Evolutionary conservation across 2,888 invertebrate species (phyloP).

Genomic region (Leucoptera coffeella): DNA sequence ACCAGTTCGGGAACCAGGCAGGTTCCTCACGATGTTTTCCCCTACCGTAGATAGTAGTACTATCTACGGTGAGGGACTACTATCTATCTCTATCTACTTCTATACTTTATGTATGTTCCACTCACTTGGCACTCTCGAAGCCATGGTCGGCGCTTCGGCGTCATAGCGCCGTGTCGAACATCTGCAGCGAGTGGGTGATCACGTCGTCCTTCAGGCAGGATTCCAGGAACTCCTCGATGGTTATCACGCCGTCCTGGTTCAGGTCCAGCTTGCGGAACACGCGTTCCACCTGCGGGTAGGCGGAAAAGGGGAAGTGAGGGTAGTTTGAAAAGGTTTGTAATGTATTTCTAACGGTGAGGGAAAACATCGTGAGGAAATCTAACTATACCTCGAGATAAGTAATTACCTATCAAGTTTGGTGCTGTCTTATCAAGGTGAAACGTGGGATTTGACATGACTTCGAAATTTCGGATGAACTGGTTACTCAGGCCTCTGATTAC

Average conservation of each 20-base stretch:
- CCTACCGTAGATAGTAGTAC: too few relatives aligned
- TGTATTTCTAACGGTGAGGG: too few relatives aligned
- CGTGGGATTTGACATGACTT: too few relatives aligned
- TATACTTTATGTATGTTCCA: too few relatives aligned
- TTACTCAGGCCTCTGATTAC: too few relatives aligned
- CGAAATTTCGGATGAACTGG: too few relatives aligned
- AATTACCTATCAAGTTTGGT: too few relatives aligned
- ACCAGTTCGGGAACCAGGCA: too few relatives aligned
- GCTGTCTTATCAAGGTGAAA: too few relatives aligned
- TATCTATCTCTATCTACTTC: too few relatives aligned
- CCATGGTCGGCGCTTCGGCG: constrained; percentile 16
- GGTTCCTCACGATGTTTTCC: not conserved
- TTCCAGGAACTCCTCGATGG: constrained; percentile 92
- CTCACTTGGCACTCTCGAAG: too few relatives aligned
- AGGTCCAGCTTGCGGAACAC: constrained; percentile 87
- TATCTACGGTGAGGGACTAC: too few relatives aligned
- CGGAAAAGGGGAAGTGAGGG: not conserved
- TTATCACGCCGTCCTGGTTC: constrained; percentile 90
- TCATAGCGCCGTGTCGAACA: constrained; percentile 87
- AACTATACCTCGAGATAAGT: not conserved
- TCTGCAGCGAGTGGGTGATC: constrained; percentile 81
- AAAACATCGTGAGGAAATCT: not conserved
- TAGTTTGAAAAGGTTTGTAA: not conserved
- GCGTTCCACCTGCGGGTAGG: constrained; percentile 59
- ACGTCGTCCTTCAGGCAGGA: constrained; percentile 90